Percentiles rank a stretch among this genome's conserved stretches.
Conservation (phyloP, 2,797 vertebrate species). For the Neosalanx taihuensis region DNA sequence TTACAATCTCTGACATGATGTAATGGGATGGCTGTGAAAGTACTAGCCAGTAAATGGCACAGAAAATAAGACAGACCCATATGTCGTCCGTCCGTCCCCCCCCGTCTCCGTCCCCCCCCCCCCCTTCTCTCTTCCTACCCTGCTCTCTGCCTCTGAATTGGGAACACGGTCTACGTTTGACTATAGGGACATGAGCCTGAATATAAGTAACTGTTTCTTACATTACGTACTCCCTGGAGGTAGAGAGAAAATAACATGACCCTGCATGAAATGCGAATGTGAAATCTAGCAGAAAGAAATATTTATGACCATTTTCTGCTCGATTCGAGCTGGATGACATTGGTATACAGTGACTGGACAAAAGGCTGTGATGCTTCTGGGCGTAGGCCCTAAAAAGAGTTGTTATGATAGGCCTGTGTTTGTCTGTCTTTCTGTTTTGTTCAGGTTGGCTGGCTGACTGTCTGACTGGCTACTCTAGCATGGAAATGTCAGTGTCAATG, state of each 20-base stretch:
- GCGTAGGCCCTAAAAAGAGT: conserved; percentile 87
- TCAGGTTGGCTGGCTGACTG: too few species aligned
- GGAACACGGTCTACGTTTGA: conserved; percentile 83
- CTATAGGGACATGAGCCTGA: conserved; percentile 87
- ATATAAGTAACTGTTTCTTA: conserved; percentile 94
- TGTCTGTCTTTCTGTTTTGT: background rate
- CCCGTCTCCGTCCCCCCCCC: background rate
- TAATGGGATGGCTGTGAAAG: conserved; percentile 76
- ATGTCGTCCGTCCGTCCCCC: conserved; percentile 55
- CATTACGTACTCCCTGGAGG: conserved; percentile 94
- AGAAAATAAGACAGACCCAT: conserved; percentile 76
- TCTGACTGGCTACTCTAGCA: background rate
- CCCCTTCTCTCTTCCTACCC: background rate
- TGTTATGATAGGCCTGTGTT: conserved; percentile 70
- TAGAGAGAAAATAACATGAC: conserved; percentile 84
- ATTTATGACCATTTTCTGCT: conserved; percentile 99
- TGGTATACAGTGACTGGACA: conserved; percentile 91
- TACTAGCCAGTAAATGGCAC: conserved; percentile 74
- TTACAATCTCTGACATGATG: conserved; percentile 79
- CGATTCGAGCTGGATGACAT: conserved; percentile 98
- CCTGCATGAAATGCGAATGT: conserved; percentile 94
- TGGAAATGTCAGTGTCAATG: background rate
- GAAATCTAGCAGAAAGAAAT: conserved; percentile 99
- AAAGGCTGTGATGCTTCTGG: conserved; percentile 72
- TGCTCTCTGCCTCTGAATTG: conserved; percentile 42